Evolutionary conservation across 2,888 invertebrate genomes (phyloP), one percentile per base, ranked within the genome.

Genomic region (Muschampia plurimacula): DNA sequence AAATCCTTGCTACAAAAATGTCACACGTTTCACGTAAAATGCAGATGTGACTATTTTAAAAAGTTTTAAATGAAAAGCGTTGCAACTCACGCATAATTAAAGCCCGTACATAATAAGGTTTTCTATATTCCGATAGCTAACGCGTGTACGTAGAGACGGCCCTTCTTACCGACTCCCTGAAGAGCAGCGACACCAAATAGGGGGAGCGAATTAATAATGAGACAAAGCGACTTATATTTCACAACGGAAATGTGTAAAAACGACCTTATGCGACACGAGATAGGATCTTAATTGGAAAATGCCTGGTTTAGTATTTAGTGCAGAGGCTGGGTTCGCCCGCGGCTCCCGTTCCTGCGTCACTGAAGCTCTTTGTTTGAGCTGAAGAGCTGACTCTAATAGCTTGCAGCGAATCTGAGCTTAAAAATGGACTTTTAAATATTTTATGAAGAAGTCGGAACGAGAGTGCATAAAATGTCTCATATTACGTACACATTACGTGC

Each of bases 361-460:
- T 89, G 89, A 84, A 86, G 88, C 91, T 89, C 92, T 93, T 93
- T 93, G 93, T 93, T 93, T 91, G 89, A 89, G 84, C 86, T 93
- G 90, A 92, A 93, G 92, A 89, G 92, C 89, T 91, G 92, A 89
- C 90, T 92, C 89, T 93, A 94, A 93, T 93, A 93, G 93, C 92
- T 91, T 90, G 90, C 92, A 91, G 89, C 90, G 88, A 87, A 91
- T 92, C 89, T 85, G 83, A 83, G 91, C 88, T 91, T 91, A 89
- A 92, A 92, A 92, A 91, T 92, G 89, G 84, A 90, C 89, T 91
- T 90, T 91, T 92, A 89, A 92, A 92, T 92, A 91, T 93, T 93
- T 89, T 89, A 92, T 88, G 88, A 88, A 85, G 87, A 87, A 86
- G 83, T 82, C 82, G 81, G 80, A 82, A 83, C 79, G 81, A 78